Evolutionary conservation across 2,888 invertebrate genomes (phyloP).

Genomic region (Thecocarcelia acutangulata): DNA sequence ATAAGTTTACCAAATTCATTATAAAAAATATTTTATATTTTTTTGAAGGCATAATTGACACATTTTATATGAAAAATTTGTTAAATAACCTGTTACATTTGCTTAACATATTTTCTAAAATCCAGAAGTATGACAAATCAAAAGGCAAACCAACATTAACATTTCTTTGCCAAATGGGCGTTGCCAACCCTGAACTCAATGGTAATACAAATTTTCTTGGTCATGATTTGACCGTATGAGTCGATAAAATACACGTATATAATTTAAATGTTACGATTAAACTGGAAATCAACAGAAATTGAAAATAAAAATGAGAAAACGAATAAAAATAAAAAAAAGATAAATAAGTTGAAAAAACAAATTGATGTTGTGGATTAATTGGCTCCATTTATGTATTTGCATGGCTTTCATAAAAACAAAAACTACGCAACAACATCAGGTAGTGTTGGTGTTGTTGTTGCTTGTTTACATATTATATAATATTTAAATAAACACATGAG

Average conservation of each 20-base stretch:
- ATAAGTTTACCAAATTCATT: no score
- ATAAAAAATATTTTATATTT: no score
- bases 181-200: conserved; percentile 50
- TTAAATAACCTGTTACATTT: no score
- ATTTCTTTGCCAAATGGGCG: background rate
- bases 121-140: no score
- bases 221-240: background rate
- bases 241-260: background rate
- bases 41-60: no score
- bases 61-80: no score
- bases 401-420: conserved; percentile 16
- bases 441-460: conserved; percentile 20
- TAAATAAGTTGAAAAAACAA: background rate
- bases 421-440: background rate
- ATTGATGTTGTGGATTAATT: conserved; percentile 31
- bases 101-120: no score
- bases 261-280: conserved; percentile 40
- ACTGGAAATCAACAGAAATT: conserved; percentile 40
- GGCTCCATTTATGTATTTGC: conserved; percentile 41
- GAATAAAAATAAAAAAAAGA: background rate
- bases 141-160: no score
- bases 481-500: conserved; percentile 1
- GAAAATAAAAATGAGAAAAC: background rate
- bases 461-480: conserved; percentile 51
- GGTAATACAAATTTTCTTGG: conserved; percentile 33